Conservation (phyloP, 2,113 vertebrate genomes). For the Isurus oxyrinchus region DNA sequence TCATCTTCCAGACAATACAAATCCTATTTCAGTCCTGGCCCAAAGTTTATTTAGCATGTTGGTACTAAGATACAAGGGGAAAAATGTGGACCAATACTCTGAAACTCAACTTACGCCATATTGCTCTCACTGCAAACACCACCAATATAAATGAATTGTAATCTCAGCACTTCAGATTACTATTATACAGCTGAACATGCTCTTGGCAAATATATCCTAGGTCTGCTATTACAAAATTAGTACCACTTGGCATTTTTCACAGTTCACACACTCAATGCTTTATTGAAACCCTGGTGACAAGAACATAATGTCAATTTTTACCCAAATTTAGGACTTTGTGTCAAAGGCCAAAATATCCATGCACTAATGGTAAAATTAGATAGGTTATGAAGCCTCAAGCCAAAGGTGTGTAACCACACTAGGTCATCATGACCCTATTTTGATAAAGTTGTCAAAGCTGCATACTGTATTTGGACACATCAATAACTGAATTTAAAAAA, state of each 20-base stretch:
- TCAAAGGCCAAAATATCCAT: not conserved
- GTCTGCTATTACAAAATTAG: not conserved
- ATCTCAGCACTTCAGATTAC: not conserved
- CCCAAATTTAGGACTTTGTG: not conserved
- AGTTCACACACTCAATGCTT: not conserved
- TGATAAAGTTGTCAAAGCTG: not conserved
- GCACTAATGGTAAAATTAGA: not conserved
- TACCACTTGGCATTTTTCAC: not conserved
- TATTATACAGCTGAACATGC: not conserved
- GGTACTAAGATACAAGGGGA: not conserved
- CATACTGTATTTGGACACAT: not conserved
- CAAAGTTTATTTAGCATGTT: not conserved
- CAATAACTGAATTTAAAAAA: not conserved
- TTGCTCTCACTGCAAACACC: not conserved
- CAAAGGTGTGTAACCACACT: not conserved
- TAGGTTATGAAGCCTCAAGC: not conserved
- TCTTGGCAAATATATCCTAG: not conserved
- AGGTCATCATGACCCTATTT: not conserved
- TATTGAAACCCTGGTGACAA: not conserved
- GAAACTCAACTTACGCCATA: not conserved
- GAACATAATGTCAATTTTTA: not conserved
- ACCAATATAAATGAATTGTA: not conserved
- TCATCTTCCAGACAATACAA: not conserved
- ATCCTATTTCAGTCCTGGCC: not conserved
- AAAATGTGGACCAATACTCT: not conserved